Evolutionary conservation across 2,888 invertebrate genomes (phyloP).

Genomic region (Osmoderma eremita): DNA sequence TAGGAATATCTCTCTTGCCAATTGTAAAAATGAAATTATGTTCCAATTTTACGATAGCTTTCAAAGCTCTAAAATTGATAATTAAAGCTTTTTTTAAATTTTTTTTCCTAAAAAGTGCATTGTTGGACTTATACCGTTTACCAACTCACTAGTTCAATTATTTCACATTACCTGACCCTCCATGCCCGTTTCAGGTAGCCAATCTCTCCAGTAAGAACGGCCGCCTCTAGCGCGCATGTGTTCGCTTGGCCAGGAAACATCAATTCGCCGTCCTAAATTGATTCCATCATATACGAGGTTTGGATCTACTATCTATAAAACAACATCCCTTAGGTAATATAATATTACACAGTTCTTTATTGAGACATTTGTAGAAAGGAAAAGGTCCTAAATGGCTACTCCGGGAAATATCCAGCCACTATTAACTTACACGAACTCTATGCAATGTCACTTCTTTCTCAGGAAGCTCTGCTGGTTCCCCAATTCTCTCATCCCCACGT

Average conservation of each 20-base stretch:
- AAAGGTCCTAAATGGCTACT: background rate
- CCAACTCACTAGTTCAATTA: background rate
- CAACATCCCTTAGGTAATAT: slow-evolving; percentile 6
- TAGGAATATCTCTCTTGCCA: too few species aligned
- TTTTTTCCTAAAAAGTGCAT: background rate
- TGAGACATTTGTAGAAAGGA: too few species aligned
- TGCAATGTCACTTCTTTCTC: slow-evolving; percentile 67
- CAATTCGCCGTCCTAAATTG: slow-evolving; percentile 88
- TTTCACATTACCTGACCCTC: slow-evolving; percentile 76
- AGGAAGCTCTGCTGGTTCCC: slow-evolving; percentile 56
- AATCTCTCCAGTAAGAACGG: slow-evolving; percentile 87
- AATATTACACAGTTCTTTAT: too few species aligned
- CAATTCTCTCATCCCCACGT: slow-evolving; percentile 53
- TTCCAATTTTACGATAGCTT: too few species aligned
- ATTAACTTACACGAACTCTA: slow-evolving; percentile 63
- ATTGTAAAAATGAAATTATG: too few species aligned
- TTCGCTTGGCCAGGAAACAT: slow-evolving; percentile 96
- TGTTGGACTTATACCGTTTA: background rate
- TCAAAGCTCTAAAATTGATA: too few species aligned
- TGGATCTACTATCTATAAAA: slow-evolving; percentile 69
- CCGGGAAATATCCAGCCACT: background rate
- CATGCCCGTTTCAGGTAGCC: slow-evolving; percentile 92
- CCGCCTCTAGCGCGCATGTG: slow-evolving; percentile 88
- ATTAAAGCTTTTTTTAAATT: too few species aligned
- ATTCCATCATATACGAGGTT: slow-evolving; percentile 89